phyloP scores from a whole-genome alignment of 2,888 invertebrate species.

The Dicyrtoma fusca region DNA sequence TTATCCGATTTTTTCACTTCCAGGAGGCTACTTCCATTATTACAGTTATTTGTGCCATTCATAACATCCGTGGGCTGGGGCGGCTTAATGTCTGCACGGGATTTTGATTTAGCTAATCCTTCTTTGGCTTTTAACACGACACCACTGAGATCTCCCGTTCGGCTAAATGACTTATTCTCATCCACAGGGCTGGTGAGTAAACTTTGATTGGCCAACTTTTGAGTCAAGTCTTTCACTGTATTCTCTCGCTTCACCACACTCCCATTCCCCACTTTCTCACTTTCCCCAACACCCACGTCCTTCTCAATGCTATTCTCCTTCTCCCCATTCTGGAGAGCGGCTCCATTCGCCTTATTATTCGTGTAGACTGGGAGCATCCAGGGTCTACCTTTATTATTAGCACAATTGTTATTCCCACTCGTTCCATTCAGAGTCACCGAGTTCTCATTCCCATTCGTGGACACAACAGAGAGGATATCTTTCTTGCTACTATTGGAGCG shows the following conservation, averaged over 20 bases:
- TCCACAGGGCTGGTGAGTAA: slow-evolving; percentile 64
- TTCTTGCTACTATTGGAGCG: slow-evolving; percentile 45
- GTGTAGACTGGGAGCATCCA: slow-evolving; percentile 55
- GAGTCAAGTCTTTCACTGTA: slow-evolving; percentile 85
- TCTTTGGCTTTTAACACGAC: slow-evolving; percentile 92
- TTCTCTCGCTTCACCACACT: slow-evolving; percentile 76
- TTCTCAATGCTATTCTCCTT: slow-evolving; percentile 47
- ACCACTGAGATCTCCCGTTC: slow-evolving; percentile 62
- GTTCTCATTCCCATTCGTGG: slow-evolving; percentile 38
- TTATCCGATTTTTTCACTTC: slow-evolving; percentile 74
- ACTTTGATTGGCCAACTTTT: slow-evolving; percentile 76
- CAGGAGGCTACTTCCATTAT: slow-evolving; percentile 35
- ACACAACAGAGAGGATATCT: slow-evolving; percentile 41
- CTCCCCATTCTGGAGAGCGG: slow-evolving; percentile 32
- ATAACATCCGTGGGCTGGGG: slow-evolving; percentile 37
- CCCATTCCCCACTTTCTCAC: slow-evolving; percentile 59
- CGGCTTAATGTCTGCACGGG: slow-evolving; percentile 71
- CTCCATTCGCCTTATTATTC: slow-evolving; percentile 43
- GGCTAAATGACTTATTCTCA: slow-evolving; percentile 52
- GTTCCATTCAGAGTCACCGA: slow-evolving; percentile 36
- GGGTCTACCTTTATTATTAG: slow-evolving; percentile 40
- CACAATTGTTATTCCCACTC: slow-evolving; percentile 47
- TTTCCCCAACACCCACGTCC: slow-evolving; percentile 50
- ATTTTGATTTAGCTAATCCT: slow-evolving; percentile 79
- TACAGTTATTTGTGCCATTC: slow-evolving; percentile 31